These are phyloP conservation scores for Neodontobutis hainanensis DNA, from an alignment of 2,113 vertebrate species.

Conservation along the genomic window DNA sequence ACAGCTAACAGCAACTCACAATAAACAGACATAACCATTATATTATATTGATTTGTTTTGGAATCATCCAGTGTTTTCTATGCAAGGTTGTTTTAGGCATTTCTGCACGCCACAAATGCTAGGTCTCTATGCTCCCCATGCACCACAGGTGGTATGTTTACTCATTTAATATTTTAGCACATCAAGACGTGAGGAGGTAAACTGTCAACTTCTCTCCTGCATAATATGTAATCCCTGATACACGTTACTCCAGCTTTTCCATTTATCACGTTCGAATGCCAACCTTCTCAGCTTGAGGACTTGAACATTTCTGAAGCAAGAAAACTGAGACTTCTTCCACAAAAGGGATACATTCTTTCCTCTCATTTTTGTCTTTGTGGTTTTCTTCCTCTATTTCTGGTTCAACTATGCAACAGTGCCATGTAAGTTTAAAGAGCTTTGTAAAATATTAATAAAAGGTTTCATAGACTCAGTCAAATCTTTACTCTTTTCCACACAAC, in stretches of 20 bases:
- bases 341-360: conserved; percentile 4
- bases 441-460: conserved; percentile 45
- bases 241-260: conserved; percentile 9
- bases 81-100: background rate
- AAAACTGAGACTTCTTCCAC: conserved; percentile 13
- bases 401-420: conserved; percentile 30
- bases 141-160: conserved; percentile 42
- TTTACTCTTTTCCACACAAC: conserved; percentile 45
- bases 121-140: conserved; percentile 9
- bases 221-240: conserved; percentile 38
- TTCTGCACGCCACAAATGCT: conserved; percentile 8
- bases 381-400: conserved; percentile 14
- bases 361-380: conserved; percentile 38
- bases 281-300: conserved; percentile 3
- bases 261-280: conserved; percentile 1
- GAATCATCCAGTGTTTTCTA: background rate
- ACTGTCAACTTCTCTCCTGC: conserved; percentile 27
- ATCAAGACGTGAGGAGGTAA: conserved; percentile 30
- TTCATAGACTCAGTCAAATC: conserved; percentile 41
- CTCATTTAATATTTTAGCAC: conserved; percentile 42
- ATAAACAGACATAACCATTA: too few species aligned
- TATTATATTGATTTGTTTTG: background rate
- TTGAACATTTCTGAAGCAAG: background rate
- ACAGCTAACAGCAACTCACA: too few species aligned
- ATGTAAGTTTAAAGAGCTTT: conserved; percentile 53